Percentiles rank a stretch among this genome's conserved stretches.
Evolutionary conservation across 2,888 invertebrate genomes (phyloP).

Genomic region (Dynastes grantii): DNA sequence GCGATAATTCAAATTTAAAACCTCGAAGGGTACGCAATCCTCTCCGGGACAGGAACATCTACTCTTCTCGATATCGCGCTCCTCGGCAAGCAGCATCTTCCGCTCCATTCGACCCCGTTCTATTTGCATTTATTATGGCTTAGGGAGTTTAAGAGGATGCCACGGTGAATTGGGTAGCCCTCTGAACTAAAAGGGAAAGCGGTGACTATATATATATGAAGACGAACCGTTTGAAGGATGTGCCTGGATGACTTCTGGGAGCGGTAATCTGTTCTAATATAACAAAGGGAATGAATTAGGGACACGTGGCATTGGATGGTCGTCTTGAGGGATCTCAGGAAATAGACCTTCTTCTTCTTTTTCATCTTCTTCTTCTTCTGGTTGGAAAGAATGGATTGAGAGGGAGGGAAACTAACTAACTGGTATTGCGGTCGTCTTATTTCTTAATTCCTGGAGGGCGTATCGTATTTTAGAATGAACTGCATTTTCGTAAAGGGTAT

Average conservation of each 20-base stretch:
- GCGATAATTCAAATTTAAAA: conserved; percentile 9
- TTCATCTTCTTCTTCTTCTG: background rate
- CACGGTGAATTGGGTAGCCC: background rate
- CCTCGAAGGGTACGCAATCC: background rate
- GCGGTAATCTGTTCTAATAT: conserved; percentile 38
- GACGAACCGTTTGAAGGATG: background rate
- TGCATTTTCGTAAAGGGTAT: too few relatives aligned
- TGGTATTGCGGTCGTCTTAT: background rate
- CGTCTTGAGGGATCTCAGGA: conserved; percentile 26
- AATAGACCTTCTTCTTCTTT: conserved; percentile 15
- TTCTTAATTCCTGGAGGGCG: background rate
- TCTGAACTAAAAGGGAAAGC: background rate
- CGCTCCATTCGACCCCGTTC: background rate
- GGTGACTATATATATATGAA: background rate
- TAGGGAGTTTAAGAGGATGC: background rate
- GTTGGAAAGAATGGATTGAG: background rate
- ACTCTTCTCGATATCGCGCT: background rate
- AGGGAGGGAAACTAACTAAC: background rate
- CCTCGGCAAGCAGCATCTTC: background rate
- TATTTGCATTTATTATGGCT: conserved; percentile 21
- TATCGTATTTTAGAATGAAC: too few relatives aligned
- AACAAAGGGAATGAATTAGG: conserved; percentile 25
- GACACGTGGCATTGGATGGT: conserved; percentile 1
- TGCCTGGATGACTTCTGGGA: conserved; percentile 23
- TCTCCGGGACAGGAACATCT: background rate